These are phyloP conservation scores for Ypsolopha sequella DNA, from an alignment of 2,888 invertebrate species.

Conservation along the genomic window DNA sequence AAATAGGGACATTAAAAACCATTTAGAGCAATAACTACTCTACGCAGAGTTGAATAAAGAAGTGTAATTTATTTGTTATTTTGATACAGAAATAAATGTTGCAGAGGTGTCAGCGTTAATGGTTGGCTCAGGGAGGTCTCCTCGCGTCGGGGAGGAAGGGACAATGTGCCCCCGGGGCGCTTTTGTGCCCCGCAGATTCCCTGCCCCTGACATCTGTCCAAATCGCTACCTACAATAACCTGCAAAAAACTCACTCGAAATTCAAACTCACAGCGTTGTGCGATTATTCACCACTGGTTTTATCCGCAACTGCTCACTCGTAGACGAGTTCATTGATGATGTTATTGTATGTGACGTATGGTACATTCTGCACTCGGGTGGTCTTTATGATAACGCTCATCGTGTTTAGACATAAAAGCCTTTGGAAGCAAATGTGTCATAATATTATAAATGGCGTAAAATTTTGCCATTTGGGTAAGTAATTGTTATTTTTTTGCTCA, in stretches of 20 bases:
- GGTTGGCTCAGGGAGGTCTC: constrained; percentile 42
- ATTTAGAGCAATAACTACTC: constrained; percentile 65
- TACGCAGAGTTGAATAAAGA: constrained; percentile 51
- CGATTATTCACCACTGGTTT: constrained; percentile 42
- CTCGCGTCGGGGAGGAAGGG: constrained; percentile 28
- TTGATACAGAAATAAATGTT: constrained; percentile 56
- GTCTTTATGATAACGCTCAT: constrained; percentile 24
- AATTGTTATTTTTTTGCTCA: constrained; percentile 12
- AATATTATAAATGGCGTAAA: constrained; percentile 48
- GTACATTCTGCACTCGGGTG: constrained; percentile 51
- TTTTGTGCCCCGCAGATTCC: constrained; percentile 53
- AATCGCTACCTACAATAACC: constrained; percentile 62
- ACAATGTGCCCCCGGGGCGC: constrained; percentile 64
- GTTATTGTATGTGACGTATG: constrained; percentile 56
- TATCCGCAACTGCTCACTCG: neutral
- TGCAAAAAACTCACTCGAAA: constrained; percentile 61
- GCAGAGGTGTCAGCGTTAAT: constrained; percentile 61
- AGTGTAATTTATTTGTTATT: constrained; percentile 60
- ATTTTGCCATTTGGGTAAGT: constrained; percentile 28
- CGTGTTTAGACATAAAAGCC: constrained; percentile 9
- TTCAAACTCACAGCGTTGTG: constrained; percentile 47
- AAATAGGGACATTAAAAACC: constrained; percentile 66
- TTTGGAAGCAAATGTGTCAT: constrained; percentile 35
- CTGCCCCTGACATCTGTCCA: constrained; percentile 68
- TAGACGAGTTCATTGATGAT: constrained; percentile 46